Percentiles rank a stretch among this genome's conserved stretches.
Conservation (phyloP, 2,797 vertebrate species). For the Cetoscarus ocellatus region DNA sequence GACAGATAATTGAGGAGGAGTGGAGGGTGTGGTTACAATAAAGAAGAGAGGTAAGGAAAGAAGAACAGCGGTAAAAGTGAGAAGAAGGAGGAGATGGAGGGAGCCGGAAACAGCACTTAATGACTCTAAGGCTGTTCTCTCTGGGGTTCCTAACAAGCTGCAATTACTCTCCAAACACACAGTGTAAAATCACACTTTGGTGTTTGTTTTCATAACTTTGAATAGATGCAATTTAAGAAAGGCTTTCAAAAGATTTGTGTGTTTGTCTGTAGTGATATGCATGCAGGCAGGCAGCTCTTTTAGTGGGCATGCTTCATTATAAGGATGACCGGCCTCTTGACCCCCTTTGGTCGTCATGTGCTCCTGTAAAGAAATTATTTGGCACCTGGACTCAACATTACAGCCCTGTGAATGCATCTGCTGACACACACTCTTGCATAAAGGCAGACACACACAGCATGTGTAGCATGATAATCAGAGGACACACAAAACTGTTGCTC, state of each 20-base stretch:
- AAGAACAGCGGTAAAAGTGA: constrained; percentile 19
- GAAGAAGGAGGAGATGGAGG: constrained; percentile 21
- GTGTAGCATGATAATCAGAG: too few species aligned
- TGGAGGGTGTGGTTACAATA: constrained; percentile 25
- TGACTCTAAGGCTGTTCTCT: constrained; percentile 65
- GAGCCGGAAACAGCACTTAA: constrained; percentile 77
- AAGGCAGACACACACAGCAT: constrained; percentile 8
- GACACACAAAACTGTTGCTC: too few species aligned
- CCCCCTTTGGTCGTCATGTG: constrained; percentile 62
- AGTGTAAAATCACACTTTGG: neutral
- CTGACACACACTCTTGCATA: constrained; percentile 3
- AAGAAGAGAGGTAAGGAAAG: too few species aligned
- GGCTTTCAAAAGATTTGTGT: constrained; percentile 1
- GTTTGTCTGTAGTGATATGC: constrained; percentile 5
- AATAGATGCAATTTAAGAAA: neutral
- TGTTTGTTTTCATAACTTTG: constrained; percentile 15
- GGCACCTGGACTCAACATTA: constrained; percentile 68
- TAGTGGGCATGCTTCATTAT: constrained; percentile 1
- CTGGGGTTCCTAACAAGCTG: constrained; percentile 70
- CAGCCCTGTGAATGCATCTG: constrained; percentile 47
- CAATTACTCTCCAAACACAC: constrained; percentile 67
- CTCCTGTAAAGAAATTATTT: constrained; percentile 59
- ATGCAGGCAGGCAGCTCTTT: neutral
- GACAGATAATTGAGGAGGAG: constrained; percentile 11
- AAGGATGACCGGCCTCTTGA: constrained; percentile 22